A percentile compares a stretch with the other conserved stretches of the same genome.
Conservation (phyloP, 2,797 vertebrate genomes). For the Poeciliopsis presidionis region DNA sequence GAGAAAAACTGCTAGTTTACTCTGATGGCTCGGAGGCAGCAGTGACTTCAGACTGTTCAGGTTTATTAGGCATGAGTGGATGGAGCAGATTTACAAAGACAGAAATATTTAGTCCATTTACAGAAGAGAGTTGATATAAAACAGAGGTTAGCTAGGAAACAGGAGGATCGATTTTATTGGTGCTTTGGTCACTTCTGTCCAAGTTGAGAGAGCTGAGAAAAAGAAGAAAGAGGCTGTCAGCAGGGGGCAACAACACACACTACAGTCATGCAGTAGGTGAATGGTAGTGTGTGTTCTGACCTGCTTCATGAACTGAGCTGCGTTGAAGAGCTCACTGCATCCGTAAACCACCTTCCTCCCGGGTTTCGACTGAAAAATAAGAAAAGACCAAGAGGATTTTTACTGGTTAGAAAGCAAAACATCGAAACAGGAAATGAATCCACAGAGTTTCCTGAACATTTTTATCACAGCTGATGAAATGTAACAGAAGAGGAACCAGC, state of each 20-base stretch:
- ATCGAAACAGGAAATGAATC: not conserved
- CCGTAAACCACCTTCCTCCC: conserved; percentile 95
- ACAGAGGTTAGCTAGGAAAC: conserved; percentile 40
- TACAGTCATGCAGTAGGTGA: not conserved
- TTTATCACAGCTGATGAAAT: not conserved
- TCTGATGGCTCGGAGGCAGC: not conserved
- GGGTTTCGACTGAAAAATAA: conserved; percentile 84
- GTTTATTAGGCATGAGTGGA: conserved; percentile 69
- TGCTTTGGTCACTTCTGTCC: conserved; percentile 86
- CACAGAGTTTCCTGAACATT: not conserved
- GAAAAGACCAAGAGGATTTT: not conserved
- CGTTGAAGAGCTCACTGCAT: conserved; percentile 97
- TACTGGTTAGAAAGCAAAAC: not conserved
- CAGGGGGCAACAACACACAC: not conserved
- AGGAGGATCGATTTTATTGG: conserved; percentile 18
- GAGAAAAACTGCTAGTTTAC: not conserved
- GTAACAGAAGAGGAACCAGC: not conserved
- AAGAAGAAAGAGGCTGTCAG: conserved; percentile 25
- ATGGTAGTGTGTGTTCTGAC: conserved; percentile 66
- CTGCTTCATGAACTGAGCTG: conserved; percentile 95
- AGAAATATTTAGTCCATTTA: conserved; percentile 50
- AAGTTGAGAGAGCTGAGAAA: conserved; percentile 89
- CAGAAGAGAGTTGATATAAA: conserved; percentile 65
- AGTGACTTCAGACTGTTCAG: conserved; percentile 22
- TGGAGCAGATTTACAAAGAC: conserved; percentile 54